Evolutionary conservation across 2,113 vertebrate genomes (phyloP).

Genomic region (Cyprinus carpio): DNA sequence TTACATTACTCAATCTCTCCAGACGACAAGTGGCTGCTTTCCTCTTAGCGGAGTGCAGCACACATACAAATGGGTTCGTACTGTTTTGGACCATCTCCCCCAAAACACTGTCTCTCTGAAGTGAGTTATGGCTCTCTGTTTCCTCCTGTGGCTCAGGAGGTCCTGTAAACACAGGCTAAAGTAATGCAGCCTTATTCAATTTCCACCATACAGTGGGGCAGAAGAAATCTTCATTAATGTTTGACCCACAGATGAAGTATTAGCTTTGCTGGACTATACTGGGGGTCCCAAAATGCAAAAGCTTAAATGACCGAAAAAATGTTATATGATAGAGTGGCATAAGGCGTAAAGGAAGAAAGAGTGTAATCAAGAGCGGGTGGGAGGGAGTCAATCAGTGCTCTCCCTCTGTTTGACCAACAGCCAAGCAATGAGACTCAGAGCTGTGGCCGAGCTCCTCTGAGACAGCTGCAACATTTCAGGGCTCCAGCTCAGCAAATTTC

Average conservation of each 20-base stretch:
- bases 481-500: constrained; percentile 89
- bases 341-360: constrained; percentile 73
- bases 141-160: constrained; percentile 54
- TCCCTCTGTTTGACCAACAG: constrained; percentile 73
- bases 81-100: constrained; percentile 55
- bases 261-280: constrained; percentile 68
- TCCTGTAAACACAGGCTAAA: constrained; percentile 8
- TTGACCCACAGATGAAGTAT: constrained; percentile 68
- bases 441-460: constrained; percentile 76
- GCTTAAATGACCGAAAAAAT: neutral
- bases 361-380: constrained; percentile 70
- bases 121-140: constrained; percentile 67
- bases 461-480: constrained; percentile 90
- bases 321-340: constrained; percentile 66
- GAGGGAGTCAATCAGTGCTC: constrained; percentile 71
- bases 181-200: constrained; percentile 51
- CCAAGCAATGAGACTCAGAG: constrained; percentile 77
- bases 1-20: constrained; percentile 63
- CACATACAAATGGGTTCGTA: constrained; percentile 52
- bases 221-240: constrained; percentile 8
- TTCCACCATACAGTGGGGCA: neutral
- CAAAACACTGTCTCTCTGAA: neutral
- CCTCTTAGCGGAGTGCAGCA: constrained; percentile 29
- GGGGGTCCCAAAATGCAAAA: constrained; percentile 60
- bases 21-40: constrained; percentile 52